These are phyloP conservation scores for Schrankia costaestrigalis DNA, from an alignment of 2,888 invertebrate species.

Conservation along the genomic window DNA sequence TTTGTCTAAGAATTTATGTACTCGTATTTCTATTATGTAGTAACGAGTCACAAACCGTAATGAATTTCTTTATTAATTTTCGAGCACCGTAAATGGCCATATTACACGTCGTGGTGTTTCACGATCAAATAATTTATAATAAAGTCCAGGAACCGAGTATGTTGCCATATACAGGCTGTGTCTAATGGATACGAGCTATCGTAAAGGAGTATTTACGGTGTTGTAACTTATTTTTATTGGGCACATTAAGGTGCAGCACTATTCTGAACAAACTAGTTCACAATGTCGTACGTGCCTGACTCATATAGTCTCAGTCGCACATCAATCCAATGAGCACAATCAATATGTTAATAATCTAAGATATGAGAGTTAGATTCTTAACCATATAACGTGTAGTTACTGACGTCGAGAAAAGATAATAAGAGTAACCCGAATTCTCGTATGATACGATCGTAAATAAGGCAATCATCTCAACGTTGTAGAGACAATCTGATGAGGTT, in stretches of 20 bases:
- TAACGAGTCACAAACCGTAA: constrained; percentile 19
- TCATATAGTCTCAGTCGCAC: constrained; percentile 53
- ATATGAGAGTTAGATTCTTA: constrained; percentile 70
- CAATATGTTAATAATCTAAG: constrained; percentile 76
- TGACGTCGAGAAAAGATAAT: constrained; percentile 60
- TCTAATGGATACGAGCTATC: constrained; percentile 45
- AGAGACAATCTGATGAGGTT: constrained; percentile 51
- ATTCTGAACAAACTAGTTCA: constrained; percentile 49
- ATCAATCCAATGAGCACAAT: constrained; percentile 72
- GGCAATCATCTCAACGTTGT: constrained; percentile 42
- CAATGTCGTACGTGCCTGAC: constrained; percentile 33
- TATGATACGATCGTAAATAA: constrained; percentile 66
- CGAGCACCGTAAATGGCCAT: constrained; percentile 31
- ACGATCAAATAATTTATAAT: constrained; percentile 52
- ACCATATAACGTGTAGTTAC: constrained; percentile 59
- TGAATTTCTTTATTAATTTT: constrained; percentile 37
- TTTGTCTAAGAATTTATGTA: too few relatives aligned
- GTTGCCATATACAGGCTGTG: constrained; percentile 37
- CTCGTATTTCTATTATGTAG: too few relatives aligned
- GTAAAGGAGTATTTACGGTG: constrained; percentile 57
- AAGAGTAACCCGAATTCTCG: constrained; percentile 64
- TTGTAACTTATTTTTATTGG: constrained; percentile 55
- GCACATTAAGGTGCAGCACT: constrained; percentile 46
- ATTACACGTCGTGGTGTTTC: constrained; percentile 36
- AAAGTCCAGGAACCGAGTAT: constrained; percentile 41